Evolutionary conservation across 1,140 invertebrate species (phyloP).

Genomic region (Antheraea pernyi): DNA sequence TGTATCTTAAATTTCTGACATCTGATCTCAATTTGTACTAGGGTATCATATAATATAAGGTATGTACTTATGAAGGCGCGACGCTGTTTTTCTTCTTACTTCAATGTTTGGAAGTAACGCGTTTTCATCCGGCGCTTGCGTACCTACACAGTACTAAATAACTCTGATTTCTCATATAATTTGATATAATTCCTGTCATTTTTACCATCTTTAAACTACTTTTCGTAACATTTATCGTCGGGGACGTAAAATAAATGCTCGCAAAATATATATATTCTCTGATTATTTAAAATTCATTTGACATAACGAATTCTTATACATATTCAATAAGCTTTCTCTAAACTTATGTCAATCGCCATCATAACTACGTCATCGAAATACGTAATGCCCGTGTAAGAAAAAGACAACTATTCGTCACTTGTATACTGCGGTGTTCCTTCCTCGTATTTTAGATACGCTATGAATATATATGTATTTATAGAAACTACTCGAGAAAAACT

Average conservation of each 20-base stretch:
- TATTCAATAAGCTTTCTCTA: slow-evolving; percentile 16
- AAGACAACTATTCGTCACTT: not conserved
- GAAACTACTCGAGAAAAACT: not conserved
- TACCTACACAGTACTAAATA: not conserved
- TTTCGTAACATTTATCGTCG: not conserved
- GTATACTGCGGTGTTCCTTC: too few species aligned
- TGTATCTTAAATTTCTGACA: not conserved
- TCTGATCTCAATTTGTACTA: not conserved
- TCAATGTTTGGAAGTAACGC: slow-evolving; percentile 17
- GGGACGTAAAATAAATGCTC: slow-evolving; percentile 4
- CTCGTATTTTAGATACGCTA: not conserved
- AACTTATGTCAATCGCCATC: slow-evolving; percentile 13
- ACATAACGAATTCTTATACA: slow-evolving; percentile 2
- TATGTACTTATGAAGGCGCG: slow-evolving; percentile 7
- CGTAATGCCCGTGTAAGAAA: not conserved
- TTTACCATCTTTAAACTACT: not conserved
- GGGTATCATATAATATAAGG: not conserved
- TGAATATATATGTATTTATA: not conserved
- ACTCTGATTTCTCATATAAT: not conserved
- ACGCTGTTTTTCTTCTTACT: slow-evolving; percentile 16
- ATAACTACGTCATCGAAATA: slow-evolving; percentile 13
- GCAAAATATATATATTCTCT: not conserved
- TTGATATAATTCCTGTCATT: not conserved
- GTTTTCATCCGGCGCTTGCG: slow-evolving; percentile 29
- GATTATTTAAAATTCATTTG: slow-evolving; percentile 11